Percentiles rank a stretch among this genome's conserved stretches.
Evolutionary conservation across 2,797 vertebrate genomes (phyloP).

Genomic region (Trichosurus vulpecula): DNA sequence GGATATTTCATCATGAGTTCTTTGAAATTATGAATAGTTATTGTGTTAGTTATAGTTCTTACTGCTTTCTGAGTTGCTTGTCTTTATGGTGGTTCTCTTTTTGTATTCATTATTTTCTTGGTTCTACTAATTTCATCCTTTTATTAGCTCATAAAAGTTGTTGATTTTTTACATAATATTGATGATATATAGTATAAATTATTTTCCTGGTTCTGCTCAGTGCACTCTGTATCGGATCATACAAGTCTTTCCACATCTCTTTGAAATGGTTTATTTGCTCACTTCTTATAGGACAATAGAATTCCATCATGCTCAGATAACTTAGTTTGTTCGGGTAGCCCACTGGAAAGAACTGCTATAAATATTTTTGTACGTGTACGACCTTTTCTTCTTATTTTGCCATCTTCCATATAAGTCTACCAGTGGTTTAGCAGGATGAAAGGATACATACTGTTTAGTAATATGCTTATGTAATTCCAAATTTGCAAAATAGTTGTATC

Average conservation of each 20-base stretch:
- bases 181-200: not conserved
- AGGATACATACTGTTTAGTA: not conserved
- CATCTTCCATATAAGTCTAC: not conserved
- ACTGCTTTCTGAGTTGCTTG: not conserved
- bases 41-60: not conserved
- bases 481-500: not conserved
- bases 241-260: not conserved
- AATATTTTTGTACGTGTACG: not conserved
- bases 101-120: not conserved
- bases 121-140: not conserved
- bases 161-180: not conserved
- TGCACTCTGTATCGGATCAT: not conserved
- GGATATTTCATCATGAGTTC: not conserved
- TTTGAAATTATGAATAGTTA: not conserved
- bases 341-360: not conserved
- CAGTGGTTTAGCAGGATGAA: not conserved
- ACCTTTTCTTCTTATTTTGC: not conserved
- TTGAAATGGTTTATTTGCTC: not conserved
- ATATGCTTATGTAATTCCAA: not conserved
- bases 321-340: not conserved
- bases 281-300: not conserved
- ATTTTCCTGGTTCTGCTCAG: not conserved
- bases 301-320: not conserved
- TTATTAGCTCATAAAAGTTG: not conserved
- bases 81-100: not conserved